Percentiles rank a stretch among this genome's conserved stretches.
Evolutionary conservation across 2,888 invertebrate genomes (phyloP).

Genomic region (Xestoiulus laeticollis): DNA sequence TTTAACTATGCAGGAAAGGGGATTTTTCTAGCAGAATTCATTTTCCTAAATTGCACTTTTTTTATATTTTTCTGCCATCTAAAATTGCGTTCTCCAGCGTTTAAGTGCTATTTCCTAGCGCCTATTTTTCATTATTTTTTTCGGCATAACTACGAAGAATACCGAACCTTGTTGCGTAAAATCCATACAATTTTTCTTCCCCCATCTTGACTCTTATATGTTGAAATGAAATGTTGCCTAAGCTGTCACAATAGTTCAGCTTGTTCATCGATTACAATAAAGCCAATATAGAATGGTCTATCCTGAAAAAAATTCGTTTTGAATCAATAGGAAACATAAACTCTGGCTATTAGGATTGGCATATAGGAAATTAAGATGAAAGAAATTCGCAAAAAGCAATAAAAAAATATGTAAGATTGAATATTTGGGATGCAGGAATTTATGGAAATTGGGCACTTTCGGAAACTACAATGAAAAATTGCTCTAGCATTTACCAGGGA

Average conservation of each 20-base stretch:
- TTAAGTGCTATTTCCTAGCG: slow-evolving; percentile 34
- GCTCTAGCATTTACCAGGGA: background rate
- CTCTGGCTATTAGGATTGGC: background rate
- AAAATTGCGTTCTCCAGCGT: background rate
- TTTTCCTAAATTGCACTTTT: background rate
- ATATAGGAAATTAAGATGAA: background rate
- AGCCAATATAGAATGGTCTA: background rate
- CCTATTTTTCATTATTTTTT: slow-evolving; percentile 34
- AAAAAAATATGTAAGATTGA: background rate
- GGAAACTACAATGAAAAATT: background rate
- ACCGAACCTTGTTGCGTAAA: background rate
- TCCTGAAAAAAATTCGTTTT: background rate
- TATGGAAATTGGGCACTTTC: slow-evolving; percentile 28
- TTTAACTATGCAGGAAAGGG: background rate
- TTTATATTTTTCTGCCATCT: slow-evolving; percentile 23
- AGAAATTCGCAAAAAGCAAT: background rate
- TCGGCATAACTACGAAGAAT: background rate
- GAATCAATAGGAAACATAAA: background rate
- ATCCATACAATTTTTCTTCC: slow-evolving; percentile 22
- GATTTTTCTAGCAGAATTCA: background rate
- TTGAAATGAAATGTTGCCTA: slow-evolving; percentile 9
- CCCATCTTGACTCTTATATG: slow-evolving; percentile 22
- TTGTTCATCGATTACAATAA: slow-evolving; percentile 39
- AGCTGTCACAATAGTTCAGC: slow-evolving; percentile 24
- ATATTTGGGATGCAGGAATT: background rate